These are phyloP conservation scores for Capitulum mitella DNA, from an alignment of 2,888 invertebrate genomes.

Conservation along the genomic window DNA sequence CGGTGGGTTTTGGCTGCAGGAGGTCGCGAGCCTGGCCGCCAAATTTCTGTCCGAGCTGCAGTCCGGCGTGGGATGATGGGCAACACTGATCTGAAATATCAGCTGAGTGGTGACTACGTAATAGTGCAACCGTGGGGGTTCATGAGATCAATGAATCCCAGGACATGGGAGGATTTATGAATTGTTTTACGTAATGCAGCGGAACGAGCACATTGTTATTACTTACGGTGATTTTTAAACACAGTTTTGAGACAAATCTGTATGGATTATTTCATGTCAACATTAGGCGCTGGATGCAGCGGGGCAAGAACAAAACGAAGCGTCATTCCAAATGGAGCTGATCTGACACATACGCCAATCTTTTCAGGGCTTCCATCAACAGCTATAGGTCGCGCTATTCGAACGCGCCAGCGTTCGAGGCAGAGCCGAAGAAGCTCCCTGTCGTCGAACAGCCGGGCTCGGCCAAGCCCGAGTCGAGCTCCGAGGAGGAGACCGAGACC, in stretches of 20 bases:
- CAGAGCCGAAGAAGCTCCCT: background rate
- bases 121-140: too few relatives aligned
- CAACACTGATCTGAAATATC: too few relatives aligned
- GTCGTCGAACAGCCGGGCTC: background rate
- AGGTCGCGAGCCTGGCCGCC: too few relatives aligned
- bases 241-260: background rate
- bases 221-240: background rate
- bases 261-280: background rate
- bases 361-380: conserved; percentile 7
- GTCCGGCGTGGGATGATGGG: too few relatives aligned
- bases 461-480: background rate
- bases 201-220: background rate
- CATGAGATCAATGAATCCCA: too few relatives aligned
- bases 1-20: too few relatives aligned
- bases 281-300: background rate
- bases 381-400: conserved; percentile 3
- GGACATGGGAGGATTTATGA: too few relatives aligned
- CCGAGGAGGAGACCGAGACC: background rate
- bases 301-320: too few relatives aligned
- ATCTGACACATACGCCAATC: background rate
- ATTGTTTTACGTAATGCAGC: background rate
- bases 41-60: too few relatives aligned
- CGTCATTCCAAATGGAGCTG: too few relatives aligned
- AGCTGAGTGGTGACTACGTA: too few relatives aligned
- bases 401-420: background rate